phyloP scores from a whole-genome alignment of 2,797 vertebrate species.

The Pristis pectinata region DNA sequence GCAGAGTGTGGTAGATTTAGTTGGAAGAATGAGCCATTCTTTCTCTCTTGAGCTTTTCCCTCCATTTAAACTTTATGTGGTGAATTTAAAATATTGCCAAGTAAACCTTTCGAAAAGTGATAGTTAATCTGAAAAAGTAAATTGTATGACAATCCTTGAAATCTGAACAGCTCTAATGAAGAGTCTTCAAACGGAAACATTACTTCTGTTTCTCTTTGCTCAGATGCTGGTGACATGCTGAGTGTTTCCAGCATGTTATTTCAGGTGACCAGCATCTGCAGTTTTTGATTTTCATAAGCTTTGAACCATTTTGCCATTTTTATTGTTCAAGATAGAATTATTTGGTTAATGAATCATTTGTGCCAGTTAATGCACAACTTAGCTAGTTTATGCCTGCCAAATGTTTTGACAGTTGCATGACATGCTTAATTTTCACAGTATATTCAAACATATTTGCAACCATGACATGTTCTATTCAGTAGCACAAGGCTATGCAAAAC shows the following conservation, averaged over 20 bases:
- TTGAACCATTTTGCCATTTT: slow-evolving; percentile 1
- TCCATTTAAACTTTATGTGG: background rate
- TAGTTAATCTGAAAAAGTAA: background rate
- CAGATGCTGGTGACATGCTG: too few species aligned
- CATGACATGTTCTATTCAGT: too few species aligned
- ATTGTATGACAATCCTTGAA: background rate
- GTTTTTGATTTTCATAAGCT: background rate
- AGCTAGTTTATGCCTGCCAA: too few species aligned
- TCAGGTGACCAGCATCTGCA: too few species aligned
- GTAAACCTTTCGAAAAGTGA: background rate
- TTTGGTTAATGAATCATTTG: background rate
- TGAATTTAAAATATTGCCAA: background rate
- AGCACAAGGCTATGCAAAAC: background rate
- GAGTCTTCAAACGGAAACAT: too few species aligned
- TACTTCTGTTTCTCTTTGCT: too few species aligned
- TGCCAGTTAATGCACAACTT: background rate
- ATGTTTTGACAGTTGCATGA: background rate
- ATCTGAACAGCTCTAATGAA: too few species aligned
- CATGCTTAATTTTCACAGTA: background rate
- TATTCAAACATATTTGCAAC: background rate
- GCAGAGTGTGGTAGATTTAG: background rate
- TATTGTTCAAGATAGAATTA: background rate
- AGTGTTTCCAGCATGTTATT: too few species aligned
- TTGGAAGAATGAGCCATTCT: background rate
- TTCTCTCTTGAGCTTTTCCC: background rate